Conservation (phyloP, 2,113 vertebrate species). For the Seriola rivoliana region DNA sequence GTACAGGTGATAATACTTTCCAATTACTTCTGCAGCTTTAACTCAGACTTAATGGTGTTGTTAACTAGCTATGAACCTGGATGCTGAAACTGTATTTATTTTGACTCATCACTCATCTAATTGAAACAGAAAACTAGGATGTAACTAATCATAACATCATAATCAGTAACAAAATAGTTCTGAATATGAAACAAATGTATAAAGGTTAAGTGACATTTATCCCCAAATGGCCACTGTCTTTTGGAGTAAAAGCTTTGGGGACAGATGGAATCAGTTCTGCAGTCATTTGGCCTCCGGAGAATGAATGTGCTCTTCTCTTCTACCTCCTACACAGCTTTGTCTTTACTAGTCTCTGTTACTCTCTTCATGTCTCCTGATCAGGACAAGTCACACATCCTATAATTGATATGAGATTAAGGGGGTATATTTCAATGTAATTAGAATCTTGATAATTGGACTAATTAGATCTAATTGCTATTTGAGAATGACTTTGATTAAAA, state of each 20-base stretch:
- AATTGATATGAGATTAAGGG: slow-evolving; percentile 90
- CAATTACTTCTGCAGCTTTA: not conserved
- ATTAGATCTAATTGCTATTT: slow-evolving; percentile 88
- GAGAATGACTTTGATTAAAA: slow-evolving; percentile 90
- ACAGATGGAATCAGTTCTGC: slow-evolving; percentile 53
- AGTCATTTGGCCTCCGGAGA: slow-evolving; percentile 74
- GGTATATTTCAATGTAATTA: slow-evolving; percentile 89
- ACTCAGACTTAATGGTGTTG: not conserved
- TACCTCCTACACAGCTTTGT: slow-evolving; percentile 62
- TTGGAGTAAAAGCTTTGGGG: slow-evolving; percentile 60
- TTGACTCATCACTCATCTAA: slow-evolving; percentile 20
- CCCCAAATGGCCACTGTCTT: slow-evolving; percentile 54
- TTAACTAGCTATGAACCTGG: not conserved
- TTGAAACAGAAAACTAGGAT: slow-evolving; percentile 35
- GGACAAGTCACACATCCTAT: slow-evolving; percentile 84
- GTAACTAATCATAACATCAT: slow-evolving; percentile 65
- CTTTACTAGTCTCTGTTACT: slow-evolving; percentile 64
- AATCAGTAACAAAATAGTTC: slow-evolving; percentile 55
- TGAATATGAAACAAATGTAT: slow-evolving; percentile 36
- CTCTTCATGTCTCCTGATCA: slow-evolving; percentile 75
- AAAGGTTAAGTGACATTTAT: slow-evolving; percentile 69
- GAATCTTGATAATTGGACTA: slow-evolving; percentile 88
- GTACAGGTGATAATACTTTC: slow-evolving; percentile 18
- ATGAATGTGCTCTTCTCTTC: slow-evolving; percentile 62
- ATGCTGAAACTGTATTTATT: slow-evolving; percentile 34